Conservation (phyloP, 2,888 invertebrate genomes). For the Xiphydria camelus region DNA sequence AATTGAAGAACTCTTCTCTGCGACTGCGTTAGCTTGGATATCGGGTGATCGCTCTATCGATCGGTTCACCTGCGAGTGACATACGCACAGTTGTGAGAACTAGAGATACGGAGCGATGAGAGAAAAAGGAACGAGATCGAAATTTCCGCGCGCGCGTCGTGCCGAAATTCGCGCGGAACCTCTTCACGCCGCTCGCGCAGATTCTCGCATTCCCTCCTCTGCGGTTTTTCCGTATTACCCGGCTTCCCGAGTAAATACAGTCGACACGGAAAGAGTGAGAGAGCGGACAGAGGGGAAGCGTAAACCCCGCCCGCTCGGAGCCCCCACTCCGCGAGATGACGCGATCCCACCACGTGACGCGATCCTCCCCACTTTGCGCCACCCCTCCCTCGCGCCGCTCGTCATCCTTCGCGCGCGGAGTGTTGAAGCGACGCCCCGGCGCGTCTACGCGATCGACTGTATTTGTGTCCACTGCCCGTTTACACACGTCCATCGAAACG, state of each 20-base stretch:
- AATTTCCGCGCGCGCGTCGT: too few species aligned
- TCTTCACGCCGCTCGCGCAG: constrained; percentile 17
- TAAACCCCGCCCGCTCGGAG: constrained; percentile 21
- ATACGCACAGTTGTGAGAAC: too few species aligned
- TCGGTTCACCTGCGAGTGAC: too few species aligned
- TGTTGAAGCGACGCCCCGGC: constrained; percentile 51
- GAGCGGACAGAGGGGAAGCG: constrained; percentile 18
- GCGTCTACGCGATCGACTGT: constrained; percentile 29
- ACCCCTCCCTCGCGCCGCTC: constrained; percentile 28
- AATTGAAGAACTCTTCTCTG: too few species aligned
- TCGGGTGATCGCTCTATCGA: too few species aligned
- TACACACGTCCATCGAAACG: neutral
- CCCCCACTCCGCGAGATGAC: constrained; percentile 6
- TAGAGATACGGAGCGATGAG: too few species aligned
- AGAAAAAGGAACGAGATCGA: too few species aligned
- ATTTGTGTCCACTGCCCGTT: constrained; percentile 10
- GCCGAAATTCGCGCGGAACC: constrained; percentile 46
- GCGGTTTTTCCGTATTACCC: neutral
- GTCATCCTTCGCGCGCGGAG: constrained; percentile 52
- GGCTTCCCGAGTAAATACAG: neutral
- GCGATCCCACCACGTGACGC: constrained; percentile 11
- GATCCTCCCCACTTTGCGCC: constrained; percentile 12
- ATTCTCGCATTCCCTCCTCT: constrained; percentile 9
- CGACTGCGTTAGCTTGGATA: too few species aligned
- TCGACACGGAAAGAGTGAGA: neutral